phyloP scores from a whole-genome alignment of 1,140 invertebrate species.

The Pectinophora gossypiella region DNA sequence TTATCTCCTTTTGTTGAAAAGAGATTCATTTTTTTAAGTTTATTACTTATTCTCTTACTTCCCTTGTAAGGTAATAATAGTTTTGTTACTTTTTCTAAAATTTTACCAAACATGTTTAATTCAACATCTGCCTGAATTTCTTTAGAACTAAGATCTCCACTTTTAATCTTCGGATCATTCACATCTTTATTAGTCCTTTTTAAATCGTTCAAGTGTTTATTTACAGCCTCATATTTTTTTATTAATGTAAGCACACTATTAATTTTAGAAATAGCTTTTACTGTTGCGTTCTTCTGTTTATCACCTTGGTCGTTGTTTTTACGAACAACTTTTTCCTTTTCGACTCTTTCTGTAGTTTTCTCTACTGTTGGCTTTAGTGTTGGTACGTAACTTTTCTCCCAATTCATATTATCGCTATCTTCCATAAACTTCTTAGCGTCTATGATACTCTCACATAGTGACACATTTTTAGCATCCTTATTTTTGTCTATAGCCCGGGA shows the following conservation, averaged over 20 bases:
- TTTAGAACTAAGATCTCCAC: not conserved
- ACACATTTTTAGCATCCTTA: conserved; percentile 38
- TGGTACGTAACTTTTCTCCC: not conserved
- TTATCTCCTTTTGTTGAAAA: conserved; percentile 19
- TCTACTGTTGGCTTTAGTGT: not conserved
- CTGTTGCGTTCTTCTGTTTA: conserved; percentile 7
- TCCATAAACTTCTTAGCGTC: conserved; percentile 13
- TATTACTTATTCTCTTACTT: conserved; percentile 31
- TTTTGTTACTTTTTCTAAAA: conserved; percentile 49
- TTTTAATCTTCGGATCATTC: not conserved
- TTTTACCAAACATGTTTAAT: conserved; percentile 41
- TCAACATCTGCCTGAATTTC: conserved; percentile 17
- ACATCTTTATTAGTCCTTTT: not conserved
- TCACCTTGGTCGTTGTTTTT: not conserved
- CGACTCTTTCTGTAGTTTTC: not conserved
- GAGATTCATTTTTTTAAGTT: conserved; percentile 34
- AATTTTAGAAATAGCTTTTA: conserved; percentile 36
- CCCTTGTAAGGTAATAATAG: conserved; percentile 35
- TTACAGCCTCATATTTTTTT: conserved; percentile 44
- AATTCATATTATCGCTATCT: not conserved
- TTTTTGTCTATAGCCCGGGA: conserved; percentile 41
- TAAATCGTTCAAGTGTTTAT: conserved; percentile 28
- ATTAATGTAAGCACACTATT: conserved; percentile 45
- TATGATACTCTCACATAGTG: conserved; percentile 44
- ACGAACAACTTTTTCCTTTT: conserved; percentile 1